Base-by-base conservation (phyloP, 2,888 invertebrate species). In the Sminthurinus aureus region DNA sequence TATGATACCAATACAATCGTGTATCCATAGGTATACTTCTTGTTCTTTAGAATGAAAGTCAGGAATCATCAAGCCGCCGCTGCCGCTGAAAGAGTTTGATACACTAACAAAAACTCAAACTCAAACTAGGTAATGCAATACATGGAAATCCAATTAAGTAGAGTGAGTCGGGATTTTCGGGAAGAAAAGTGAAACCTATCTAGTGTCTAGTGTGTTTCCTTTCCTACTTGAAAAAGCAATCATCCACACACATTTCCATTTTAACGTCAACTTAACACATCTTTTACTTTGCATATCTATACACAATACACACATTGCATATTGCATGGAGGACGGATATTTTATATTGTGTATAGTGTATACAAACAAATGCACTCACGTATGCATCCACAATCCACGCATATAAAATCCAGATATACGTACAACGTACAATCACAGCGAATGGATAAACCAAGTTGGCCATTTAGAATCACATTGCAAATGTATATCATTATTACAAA, bases 131-230 rank as follows among this genome's bases (percentile, higher is more conserved):
- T 51, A 58, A 66, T 66, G 58, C 38, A 69, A 66, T 79, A 85
- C 85, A 83, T 83, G 83, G 81, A 82, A 85, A 85, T 83, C 79
- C 83, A 85, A 85, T 85, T 85, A 85, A 85, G 75, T 83, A 71
- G 83, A 81, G 83, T 85, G 83, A 85, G 81, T 83, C 67, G 82
- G 74, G 76, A 52, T 79, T 79, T 79, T 79, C 38, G 67, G 69
- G n/a, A 50, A 26, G 67, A 81, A 84, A 71, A 71, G 71, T 71
- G 71, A 71, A 71, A 71, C 3, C 58, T 58, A 58, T 58, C 58
- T 58, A 2, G 58, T 58, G 9, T 58, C 15, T 38, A 38, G 38
- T 38, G 6, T 58, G 18, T 58, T 58, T 58, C 58, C 58, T 58
- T 58, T 38, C 38, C 58, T 15, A 58, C 58, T 58, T 58, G 58